Percentiles rank a stretch among this genome's conserved stretches.
Evolutionary conservation across 2,888 invertebrate species (phyloP).

Genomic region (Sphinx pinastri): DNA sequence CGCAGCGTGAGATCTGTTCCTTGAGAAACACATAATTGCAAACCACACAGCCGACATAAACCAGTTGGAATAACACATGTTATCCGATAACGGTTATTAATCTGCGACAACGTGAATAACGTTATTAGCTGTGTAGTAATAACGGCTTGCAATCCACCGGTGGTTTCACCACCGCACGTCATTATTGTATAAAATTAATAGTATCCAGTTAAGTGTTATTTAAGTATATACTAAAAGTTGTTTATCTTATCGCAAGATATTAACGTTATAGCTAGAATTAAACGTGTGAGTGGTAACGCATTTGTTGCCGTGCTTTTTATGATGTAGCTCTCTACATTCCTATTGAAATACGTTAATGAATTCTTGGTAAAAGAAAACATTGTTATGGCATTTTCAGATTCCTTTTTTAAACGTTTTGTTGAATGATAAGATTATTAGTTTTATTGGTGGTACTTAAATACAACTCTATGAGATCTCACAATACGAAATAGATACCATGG

Average conservation of each 20-base stretch:
- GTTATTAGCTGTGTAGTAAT: constrained; percentile 22
- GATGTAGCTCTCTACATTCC: neutral
- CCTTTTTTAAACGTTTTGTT: neutral
- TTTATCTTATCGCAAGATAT: constrained; percentile 4
- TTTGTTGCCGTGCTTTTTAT: neutral
- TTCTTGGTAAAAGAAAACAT: neutral
- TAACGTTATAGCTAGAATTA: neutral
- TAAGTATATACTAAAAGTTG: constrained; percentile 18
- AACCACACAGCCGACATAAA: constrained; percentile 17
- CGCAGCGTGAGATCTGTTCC: constrained; percentile 9
- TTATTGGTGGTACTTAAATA: too few relatives aligned
- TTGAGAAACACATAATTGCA: constrained; percentile 20
- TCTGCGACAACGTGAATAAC: constrained; percentile 19
- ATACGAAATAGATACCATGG: too few relatives aligned
- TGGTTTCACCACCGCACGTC: neutral
- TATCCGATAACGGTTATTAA: constrained; percentile 23
- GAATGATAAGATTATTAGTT: too few relatives aligned
- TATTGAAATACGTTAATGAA: constrained; percentile 3
- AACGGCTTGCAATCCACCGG: constrained; percentile 13
- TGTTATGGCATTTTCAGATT: neutral
- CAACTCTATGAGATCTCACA: too few relatives aligned
- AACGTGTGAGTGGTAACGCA: neutral
- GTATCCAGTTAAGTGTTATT: constrained; percentile 16
- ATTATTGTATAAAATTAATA: constrained; percentile 7
- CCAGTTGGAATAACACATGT: constrained; percentile 24